Base-by-base conservation (phyloP, 1,140 invertebrate genomes). In the Drosophila miranda region DNA sequence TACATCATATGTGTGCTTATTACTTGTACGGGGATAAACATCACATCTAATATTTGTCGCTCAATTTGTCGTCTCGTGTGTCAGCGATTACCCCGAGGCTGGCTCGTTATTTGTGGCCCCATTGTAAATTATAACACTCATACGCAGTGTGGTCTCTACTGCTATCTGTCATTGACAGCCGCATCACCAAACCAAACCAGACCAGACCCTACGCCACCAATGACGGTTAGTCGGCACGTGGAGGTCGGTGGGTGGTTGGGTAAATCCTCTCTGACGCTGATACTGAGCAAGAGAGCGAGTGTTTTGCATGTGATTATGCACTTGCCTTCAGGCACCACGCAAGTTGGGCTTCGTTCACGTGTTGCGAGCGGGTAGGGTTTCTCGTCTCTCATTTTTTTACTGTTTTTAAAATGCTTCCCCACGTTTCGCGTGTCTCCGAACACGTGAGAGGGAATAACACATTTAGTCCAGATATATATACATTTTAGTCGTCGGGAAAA, bases 271-370 rank as follows among this genome's bases (percentile, higher is more conserved):
- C 66, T 68, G 66, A 69, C 66, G 63, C 23, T 11, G 16, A 52
- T 34, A 16, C 34, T 8, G 30, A 8, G 28, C 2, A 8, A 30
- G 30, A 9, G 34, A 38, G 34, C 3, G 34, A 38, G 11, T 38
- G n/a, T 44, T 69, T 77, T 60, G 43, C 78, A 73, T 82, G 59
- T 82, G 68, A 82, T 82, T 81, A 81, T 78, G 68, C 61, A 68
- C 43, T 41, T 52, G 41, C 78, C 63, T 43, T 23, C 19, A n/a
- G 6, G 34, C 14, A 13, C 61, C 45, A 23, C 19, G 51, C 13
- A n/a, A 42, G 1, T n/a, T 19, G 34, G 21, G 51, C 13, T 7
- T 14, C 16, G 16, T 45, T 51, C 63, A 69, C 66, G 66, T 69
- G 66, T 30, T 38, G 19, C 11, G 19, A 19, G 9, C 26, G 45